Evolutionary conservation across 2,113 vertebrate genomes (phyloP), one percentile per base, ranked within the genome.

Genomic region (Cacatua alba): DNA sequence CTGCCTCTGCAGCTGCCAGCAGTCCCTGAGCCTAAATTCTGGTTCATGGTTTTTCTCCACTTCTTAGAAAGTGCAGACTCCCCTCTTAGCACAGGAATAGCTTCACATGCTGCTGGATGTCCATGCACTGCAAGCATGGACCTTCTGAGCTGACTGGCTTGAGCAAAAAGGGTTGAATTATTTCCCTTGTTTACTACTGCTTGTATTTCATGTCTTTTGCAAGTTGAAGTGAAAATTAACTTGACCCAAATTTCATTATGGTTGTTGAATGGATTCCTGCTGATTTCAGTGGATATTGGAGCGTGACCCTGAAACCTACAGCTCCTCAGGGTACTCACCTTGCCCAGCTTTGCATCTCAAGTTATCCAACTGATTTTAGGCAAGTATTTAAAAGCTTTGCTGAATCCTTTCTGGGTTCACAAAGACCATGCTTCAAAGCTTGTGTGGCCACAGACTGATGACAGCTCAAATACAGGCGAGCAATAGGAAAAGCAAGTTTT

Each of bases 201-300:
- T 57, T 35, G 8, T 33, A 23, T 77, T 70, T 89, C 10, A 53
- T 53, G 43, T 41, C 29, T 88, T 93, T 70, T 81, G 23, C 25
- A 75, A 75, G 24, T 2, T 57, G 29, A 93, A 88, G 20, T 48
- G 29, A 94, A 69, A 91, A 90, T 35, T 11, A 63, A 57, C 16
- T 65, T 55, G 33, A 89, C 75, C 8, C 0, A 5, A 46, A 23
- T 64, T 7, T 35, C 9, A 2, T 28, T 55, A n/a, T 0, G 0
- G 17, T 18, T 0, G 0, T 21, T 74, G 68, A 94, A 70, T 4
- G 3, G 52, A 71, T 13, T 88, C 35, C 35, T 68, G 28, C 12
- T 6, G 3, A 8, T 68, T 80, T 92, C 48, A 63, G 13, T n/a
- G 37, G 64, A 57, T 49, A 7, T 21, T 60, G n/a, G 44, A 41